phyloP scores from a whole-genome alignment of 2,113 vertebrate species.

The Thamnaconus septentrionalis region DNA sequence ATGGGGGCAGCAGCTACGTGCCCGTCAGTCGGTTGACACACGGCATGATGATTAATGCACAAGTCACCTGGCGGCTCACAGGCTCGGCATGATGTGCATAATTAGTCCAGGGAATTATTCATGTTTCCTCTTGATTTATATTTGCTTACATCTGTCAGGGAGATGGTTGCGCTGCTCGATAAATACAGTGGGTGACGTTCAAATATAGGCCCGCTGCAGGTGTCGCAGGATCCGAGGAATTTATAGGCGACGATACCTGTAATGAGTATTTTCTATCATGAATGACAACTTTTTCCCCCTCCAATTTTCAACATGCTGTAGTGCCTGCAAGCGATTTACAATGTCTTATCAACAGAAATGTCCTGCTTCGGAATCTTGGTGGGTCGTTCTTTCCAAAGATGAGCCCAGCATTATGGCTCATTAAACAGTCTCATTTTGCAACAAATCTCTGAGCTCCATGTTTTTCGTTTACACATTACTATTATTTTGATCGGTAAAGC shows the following conservation, averaged over 20 bases:
- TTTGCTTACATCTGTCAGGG: slow-evolving; percentile 29
- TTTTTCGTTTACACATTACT: too few species aligned
- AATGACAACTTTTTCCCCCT: too few species aligned
- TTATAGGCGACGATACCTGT: not conserved
- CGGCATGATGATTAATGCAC: slow-evolving; percentile 37
- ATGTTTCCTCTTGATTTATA: slow-evolving; percentile 40
- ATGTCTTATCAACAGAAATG: too few species aligned
- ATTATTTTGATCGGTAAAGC: too few species aligned
- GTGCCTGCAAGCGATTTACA: too few species aligned
- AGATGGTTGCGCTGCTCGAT: not conserved
- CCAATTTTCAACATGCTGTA: too few species aligned
- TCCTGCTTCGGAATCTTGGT: too few species aligned
- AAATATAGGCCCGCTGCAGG: not conserved
- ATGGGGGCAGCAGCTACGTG: slow-evolving; percentile 16
- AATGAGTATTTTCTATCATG: too few species aligned
- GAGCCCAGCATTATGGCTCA: too few species aligned
- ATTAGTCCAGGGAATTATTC: slow-evolving; percentile 46
- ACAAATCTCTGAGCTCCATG: too few species aligned
- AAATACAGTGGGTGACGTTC: not conserved
- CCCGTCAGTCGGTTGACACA: slow-evolving; percentile 46
- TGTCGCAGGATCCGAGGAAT: not conserved
- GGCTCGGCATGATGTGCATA: slow-evolving; percentile 28
- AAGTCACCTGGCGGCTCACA: slow-evolving; percentile 45
- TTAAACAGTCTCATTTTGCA: too few species aligned
- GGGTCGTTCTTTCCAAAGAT: too few species aligned